Evolutionary conservation across 2,888 invertebrate species (phyloP), one percentile per base, ranked within the genome.

Genomic region (Calliphora vomitoria): DNA sequence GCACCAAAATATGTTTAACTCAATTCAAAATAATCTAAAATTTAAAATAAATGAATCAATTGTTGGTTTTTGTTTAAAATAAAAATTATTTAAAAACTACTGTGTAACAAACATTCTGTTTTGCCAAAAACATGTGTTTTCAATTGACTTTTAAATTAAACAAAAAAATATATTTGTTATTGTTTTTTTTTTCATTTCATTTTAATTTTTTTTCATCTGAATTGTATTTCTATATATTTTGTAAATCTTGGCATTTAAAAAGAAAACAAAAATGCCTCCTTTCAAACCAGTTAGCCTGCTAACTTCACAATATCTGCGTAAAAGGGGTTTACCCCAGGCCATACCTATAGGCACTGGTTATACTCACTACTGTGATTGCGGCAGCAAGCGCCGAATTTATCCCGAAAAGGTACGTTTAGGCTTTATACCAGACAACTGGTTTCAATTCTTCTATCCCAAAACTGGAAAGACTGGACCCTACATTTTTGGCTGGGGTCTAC

Each of bases 361-460:
- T 35, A 35, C 68, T 1, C 74, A 82, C 20, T 8, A 10, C 5
- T 69, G 62, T 71, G 66, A 68, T 1, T 20, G 47, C 13, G 20
- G 15, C 66, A 18, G 1, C 4, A 25, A 44, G 38, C 95, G 97
- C 89, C 94, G 94, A 18, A 95, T 95, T 84, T 94, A 95, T 89
- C 96, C 97, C 4, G 96, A 96, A 81, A 96, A 96, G 93, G 97
- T 97, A 81, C 96, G 98, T 81, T 94, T 97, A 90, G 97, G 97
- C 58, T 97, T 98, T 92, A 91, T 99, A 87, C 99, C 99, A 38
- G 98, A 98, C 90, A 96, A 97, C 94, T 99, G 98, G 98, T 99
- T 98, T 94, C 95, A 96, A 89, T 96, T 97, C 90, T 97, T 99
- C 94, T 98, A 99, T 93, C 95, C 96, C 86, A 99, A 98, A 94